Conservation (phyloP, 2,888 invertebrate genomes). For the Stratiomys singularior region DNA sequence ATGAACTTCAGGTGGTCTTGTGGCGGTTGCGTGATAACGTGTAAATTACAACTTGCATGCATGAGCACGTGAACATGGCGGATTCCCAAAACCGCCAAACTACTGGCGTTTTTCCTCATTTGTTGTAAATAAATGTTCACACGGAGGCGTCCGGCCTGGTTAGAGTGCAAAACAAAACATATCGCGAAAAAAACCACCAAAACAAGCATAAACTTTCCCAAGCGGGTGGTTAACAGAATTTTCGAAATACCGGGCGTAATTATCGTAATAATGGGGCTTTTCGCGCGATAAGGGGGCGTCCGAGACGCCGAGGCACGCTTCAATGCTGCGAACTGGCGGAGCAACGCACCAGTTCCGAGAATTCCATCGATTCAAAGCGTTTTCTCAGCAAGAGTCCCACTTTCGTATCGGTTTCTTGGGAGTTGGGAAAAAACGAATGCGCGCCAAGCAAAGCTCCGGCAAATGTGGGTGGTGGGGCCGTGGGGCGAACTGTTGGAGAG, state of each 20-base stretch:
- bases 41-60: conserved; percentile 15
- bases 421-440: conserved; percentile 37
- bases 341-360: conserved; percentile 11
- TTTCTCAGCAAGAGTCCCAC: conserved; percentile 28
- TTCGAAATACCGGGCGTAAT: conserved; percentile 28
- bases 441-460: conserved; percentile 34
- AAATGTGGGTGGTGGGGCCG: conserved; percentile 24
- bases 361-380: conserved; percentile 10
- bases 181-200: background rate
- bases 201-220: conserved; percentile 37
- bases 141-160: conserved; percentile 11
- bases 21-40: conserved; percentile 13
- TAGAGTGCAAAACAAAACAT: conserved; percentile 11
- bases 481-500: conserved; percentile 5
- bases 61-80: background rate
- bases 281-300: background rate
- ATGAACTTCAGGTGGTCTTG: conserved; percentile 11
- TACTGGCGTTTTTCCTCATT: background rate
- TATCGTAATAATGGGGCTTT: conserved; percentile 35
- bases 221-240: conserved; percentile 9
- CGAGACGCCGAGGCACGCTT: conserved; percentile 14
- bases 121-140: conserved; percentile 4
- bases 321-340: background rate
- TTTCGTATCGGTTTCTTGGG: conserved; percentile 20
- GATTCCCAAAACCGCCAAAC: background rate